Percentiles rank a stretch among this genome's conserved stretches.
These are phyloP conservation scores for Vanacampus margaritifer DNA, from an alignment of 2,113 vertebrate species.

Conservation along the genomic window DNA sequence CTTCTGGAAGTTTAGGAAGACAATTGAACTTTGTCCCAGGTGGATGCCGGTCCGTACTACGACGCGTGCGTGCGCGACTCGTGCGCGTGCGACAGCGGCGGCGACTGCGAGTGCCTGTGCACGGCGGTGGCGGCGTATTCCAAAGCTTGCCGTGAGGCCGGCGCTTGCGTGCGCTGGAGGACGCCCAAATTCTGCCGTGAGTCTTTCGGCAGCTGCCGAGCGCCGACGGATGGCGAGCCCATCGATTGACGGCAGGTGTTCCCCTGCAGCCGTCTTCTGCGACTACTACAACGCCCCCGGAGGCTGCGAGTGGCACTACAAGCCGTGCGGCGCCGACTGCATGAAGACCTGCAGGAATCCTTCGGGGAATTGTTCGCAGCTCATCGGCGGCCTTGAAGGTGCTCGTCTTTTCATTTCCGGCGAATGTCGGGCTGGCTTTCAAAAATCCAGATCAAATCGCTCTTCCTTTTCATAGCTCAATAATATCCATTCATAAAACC, in stretches of 20 bases:
- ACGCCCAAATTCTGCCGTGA: constrained; percentile 87
- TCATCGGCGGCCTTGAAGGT: constrained; percentile 85
- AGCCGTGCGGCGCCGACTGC: constrained; percentile 84
- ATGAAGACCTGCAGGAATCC: constrained; percentile 89
- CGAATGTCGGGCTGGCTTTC: too few relatives aligned
- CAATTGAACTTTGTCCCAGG: constrained; percentile 61
- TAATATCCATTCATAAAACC: too few relatives aligned
- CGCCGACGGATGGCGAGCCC: background rate
- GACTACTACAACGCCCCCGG: constrained; percentile 87
- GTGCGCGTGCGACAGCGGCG: constrained; percentile 89
- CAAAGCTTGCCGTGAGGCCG: constrained; percentile 80
- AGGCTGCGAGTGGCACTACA: constrained; percentile 91
- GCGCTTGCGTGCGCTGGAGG: constrained; percentile 85
- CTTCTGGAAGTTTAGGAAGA: background rate
- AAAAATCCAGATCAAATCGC: too few relatives aligned
- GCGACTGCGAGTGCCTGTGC: constrained; percentile 94
- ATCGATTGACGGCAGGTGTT: background rate
- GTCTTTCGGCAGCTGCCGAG: constrained; percentile 44
- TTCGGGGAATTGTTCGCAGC: constrained; percentile 75
- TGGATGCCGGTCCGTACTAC: constrained; percentile 84
- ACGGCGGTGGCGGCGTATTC: constrained; percentile 89
- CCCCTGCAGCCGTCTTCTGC: constrained; percentile 85
- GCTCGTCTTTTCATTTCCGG: background rate
- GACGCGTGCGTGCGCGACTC: constrained; percentile 88
- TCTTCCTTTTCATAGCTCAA: too few relatives aligned